Evolutionary conservation across 2,113 vertebrate genomes (phyloP).

Genomic region (Ariopsis seemanni): DNA sequence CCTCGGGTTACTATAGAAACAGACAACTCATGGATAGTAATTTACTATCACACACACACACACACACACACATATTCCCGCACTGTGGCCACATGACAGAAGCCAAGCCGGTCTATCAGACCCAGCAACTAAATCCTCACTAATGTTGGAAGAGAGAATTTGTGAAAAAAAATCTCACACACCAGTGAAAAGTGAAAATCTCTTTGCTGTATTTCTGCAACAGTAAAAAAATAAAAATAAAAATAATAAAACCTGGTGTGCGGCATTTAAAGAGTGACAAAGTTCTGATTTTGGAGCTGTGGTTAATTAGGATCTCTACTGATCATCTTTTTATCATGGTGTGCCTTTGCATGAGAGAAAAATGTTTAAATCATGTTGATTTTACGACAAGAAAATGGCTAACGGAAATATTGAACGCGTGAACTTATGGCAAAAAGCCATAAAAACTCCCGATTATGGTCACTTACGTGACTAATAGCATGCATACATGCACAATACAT

Average conservation of each 20-base stretch:
- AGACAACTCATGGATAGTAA: slow-evolving; percentile 52
- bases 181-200: neutral
- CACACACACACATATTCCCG: neutral
- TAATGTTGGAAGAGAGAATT: neutral
- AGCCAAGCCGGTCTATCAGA: slow-evolving; percentile 18
- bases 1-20: slow-evolving; percentile 56
- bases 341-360: neutral
- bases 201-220: neutral
- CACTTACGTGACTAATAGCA: no score
- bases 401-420: neutral
- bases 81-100: slow-evolving; percentile 9
- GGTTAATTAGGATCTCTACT: neutral
- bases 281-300: neutral
- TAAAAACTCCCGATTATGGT: neutral
- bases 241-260: neutral
- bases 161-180: slow-evolving; percentile 24
- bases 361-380: neutral
- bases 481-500: no score
- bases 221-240: neutral
- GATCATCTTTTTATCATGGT: neutral
- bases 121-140: slow-evolving; percentile 40
- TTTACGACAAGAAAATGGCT: neutral
- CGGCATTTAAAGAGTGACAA: neutral
- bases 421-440: neutral
- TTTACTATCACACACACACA: slow-evolving; percentile 36